These are phyloP conservation scores for Cardiocondyla obscurior DNA, from an alignment of 1,140 invertebrate genomes.

Conservation along the genomic window DNA sequence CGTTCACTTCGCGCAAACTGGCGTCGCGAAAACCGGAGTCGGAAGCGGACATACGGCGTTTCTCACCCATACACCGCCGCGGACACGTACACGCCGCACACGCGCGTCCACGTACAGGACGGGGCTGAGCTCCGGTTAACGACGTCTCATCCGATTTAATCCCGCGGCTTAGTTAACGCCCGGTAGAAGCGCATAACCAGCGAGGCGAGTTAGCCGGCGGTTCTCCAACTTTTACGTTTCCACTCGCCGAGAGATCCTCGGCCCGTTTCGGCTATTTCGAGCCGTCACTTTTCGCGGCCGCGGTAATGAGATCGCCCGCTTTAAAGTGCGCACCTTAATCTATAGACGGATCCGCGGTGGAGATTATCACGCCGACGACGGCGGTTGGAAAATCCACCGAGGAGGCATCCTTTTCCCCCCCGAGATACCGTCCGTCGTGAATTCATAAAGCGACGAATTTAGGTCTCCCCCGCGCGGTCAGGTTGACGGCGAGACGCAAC, in stretches of 20 bases:
- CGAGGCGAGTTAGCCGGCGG: neutral
- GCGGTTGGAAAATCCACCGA: neutral
- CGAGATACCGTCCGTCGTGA: neutral
- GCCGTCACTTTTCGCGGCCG: conserved; percentile 25
- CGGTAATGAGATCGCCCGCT: conserved; percentile 32
- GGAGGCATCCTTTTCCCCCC: too few species aligned
- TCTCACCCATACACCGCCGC: neutral
- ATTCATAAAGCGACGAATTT: neutral
- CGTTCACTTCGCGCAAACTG: conserved; percentile 37
- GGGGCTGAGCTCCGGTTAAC: conserved; percentile 41
- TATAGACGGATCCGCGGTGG: neutral
- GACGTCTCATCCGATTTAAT: conserved; percentile 67
- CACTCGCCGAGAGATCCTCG: neutral
- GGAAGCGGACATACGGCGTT: conserved; percentile 51
- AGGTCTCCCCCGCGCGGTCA: too few species aligned
- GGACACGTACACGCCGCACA: neutral
- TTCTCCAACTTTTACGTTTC: neutral
- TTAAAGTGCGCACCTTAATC: conserved; percentile 15
- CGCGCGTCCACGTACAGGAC: neutral
- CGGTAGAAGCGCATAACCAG: conserved; percentile 36
- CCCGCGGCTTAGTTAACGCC: conserved; percentile 63
- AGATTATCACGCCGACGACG: conserved; percentile 9
- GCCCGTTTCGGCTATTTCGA: neutral
- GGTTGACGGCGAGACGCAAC: neutral
- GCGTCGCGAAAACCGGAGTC: conserved; percentile 45